Conservation (phyloP, 2,113 vertebrate species). For the Canis aureus region DNA sequence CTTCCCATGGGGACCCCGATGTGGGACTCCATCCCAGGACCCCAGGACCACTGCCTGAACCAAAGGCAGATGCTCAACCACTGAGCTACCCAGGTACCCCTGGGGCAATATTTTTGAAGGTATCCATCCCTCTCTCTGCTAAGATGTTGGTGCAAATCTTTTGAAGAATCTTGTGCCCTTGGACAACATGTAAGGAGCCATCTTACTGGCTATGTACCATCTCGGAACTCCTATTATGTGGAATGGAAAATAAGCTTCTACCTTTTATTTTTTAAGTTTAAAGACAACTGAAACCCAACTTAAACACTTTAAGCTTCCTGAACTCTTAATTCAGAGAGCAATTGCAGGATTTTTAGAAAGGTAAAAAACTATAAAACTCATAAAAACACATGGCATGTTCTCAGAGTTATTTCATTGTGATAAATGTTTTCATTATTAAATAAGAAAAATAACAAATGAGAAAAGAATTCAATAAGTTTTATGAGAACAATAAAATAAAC, state of each 20-base stretch:
- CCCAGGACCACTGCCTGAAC: no score
- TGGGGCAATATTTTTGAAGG: neutral
- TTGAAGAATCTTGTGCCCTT: neutral
- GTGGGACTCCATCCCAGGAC: no score
- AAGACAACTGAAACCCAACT: neutral
- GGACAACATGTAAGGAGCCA: neutral
- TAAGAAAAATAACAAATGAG: neutral
- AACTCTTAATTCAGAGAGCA: neutral
- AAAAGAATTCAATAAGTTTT: neutral
- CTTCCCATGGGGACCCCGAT: no score
- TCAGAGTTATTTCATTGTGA: constrained; percentile 16
- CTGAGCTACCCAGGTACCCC: no score
- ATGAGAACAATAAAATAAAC: neutral
- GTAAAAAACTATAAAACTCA: neutral
- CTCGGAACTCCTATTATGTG: neutral
- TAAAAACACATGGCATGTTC: neutral
- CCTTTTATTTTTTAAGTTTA: neutral
- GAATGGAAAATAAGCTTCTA: neutral
- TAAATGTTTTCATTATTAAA: constrained; percentile 56
- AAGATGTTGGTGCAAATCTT: neutral
- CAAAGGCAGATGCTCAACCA: no score
- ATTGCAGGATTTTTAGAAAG: neutral
- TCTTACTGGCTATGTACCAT: neutral
- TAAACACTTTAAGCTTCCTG: neutral
- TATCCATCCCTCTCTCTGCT: neutral